These are phyloP conservation scores for Contarinia nasturtii DNA, from an alignment of 1,140 invertebrate species.

Conservation along the genomic window DNA sequence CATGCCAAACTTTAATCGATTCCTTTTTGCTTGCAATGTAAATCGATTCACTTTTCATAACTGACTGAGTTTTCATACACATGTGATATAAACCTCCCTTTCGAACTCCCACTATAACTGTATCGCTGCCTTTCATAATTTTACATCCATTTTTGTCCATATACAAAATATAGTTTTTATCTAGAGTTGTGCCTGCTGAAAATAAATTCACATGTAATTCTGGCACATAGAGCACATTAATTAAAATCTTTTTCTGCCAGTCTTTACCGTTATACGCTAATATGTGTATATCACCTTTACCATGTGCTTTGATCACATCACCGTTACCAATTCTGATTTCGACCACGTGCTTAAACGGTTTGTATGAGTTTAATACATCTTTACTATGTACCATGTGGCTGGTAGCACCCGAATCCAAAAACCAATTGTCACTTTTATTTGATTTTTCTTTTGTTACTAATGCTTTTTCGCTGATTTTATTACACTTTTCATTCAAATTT, in stretches of 20 bases:
- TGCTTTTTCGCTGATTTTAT: too few relatives aligned
- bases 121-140: not conserved
- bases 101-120: not conserved
- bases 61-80: not conserved
- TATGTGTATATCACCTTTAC: not conserved
- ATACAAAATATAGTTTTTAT: not conserved
- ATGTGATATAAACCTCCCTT: not conserved
- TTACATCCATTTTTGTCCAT: not conserved
- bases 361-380: not conserved
- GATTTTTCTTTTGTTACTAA: too few relatives aligned
- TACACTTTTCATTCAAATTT: too few relatives aligned
- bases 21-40: not conserved
- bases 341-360: not conserved
- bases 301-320: not conserved
- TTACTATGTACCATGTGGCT: not conserved
- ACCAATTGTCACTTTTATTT: not conserved
- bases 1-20: constrained; percentile 1
- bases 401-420: not conserved
- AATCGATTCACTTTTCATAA: not conserved
- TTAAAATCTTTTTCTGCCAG: not conserved
- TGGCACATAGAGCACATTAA: not conserved
- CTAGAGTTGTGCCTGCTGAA: not conserved
- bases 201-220: not conserved
- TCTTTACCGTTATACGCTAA: not conserved
- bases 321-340: too few relatives aligned